phyloP scores from a whole-genome alignment of 2,113 vertebrate genomes.

The Lophochroa leadbeateri region DNA sequence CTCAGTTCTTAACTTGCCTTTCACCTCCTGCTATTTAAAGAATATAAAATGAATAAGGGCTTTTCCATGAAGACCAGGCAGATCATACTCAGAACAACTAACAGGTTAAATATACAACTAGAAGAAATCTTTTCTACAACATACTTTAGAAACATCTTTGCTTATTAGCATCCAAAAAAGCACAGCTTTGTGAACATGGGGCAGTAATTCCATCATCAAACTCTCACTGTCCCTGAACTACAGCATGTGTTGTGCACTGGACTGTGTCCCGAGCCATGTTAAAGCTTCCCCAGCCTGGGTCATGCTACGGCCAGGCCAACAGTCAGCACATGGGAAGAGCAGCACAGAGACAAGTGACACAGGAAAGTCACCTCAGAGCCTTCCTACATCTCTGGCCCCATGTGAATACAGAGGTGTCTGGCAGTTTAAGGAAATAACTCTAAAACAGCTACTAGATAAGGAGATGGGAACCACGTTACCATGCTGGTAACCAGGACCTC shows the following conservation, averaged over 20 bases:
- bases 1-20: not conserved
- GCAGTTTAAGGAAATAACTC: not conserved
- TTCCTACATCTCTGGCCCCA: not conserved
- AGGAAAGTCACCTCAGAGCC: not conserved
- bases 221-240: not conserved
- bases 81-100: not conserved
- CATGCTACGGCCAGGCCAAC: fast-evolving
- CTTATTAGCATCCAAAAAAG: not conserved
- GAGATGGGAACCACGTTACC: not conserved
- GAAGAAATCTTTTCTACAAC: not conserved
- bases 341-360: not conserved
- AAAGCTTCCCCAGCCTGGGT: not conserved
- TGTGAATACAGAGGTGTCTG: not conserved
- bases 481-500: not conserved
- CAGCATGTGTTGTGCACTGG: not conserved
- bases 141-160: not conserved
- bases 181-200: not conserved
- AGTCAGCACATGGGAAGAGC: not conserved
- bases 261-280: not conserved
- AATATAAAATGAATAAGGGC: not conserved
- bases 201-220: not conserved
- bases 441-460: too few species aligned
- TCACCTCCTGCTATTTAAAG: not conserved
- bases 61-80: not conserved
- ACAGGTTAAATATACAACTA: not conserved